These are phyloP conservation scores for Peromyscus californicus DNA, from an alignment of 2,113 vertebrate genomes.

Conservation along the genomic window DNA sequence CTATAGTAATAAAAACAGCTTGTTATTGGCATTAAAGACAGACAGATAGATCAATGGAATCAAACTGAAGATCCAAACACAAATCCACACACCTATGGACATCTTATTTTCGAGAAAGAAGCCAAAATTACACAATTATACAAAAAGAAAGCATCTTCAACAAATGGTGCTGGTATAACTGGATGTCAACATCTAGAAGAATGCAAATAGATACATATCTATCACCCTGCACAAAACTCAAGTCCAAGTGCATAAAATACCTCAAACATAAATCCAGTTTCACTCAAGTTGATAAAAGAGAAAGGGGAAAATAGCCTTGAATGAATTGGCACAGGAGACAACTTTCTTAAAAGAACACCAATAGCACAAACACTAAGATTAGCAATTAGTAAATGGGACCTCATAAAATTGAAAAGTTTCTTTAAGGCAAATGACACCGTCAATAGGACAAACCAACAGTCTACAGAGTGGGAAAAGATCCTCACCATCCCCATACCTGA, in stretches of 20 bases:
- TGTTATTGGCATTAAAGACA: background rate
- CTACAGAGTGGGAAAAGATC: background rate
- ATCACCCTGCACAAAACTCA: background rate
- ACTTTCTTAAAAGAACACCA: background rate
- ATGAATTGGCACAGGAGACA: background rate
- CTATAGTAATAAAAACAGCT: background rate
- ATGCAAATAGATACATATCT: no score
- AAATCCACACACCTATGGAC: background rate
- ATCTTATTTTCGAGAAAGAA: background rate
- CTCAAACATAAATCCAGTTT: background rate
- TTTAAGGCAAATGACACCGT: background rate
- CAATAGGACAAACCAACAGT: background rate
- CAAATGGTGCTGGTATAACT: background rate
- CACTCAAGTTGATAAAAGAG: background rate
- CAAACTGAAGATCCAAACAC: background rate
- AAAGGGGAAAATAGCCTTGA: background rate
- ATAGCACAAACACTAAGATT: background rate
- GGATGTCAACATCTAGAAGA: no score
- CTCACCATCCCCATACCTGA: background rate
- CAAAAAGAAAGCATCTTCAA: background rate
- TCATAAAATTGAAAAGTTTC: background rate
- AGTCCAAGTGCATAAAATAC: background rate
- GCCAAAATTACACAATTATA: background rate
- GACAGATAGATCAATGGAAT: background rate
- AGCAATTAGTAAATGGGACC: background rate